Base-by-base conservation (phyloP, 1,140 invertebrate genomes). In the Heliconius melpomene region DNA sequence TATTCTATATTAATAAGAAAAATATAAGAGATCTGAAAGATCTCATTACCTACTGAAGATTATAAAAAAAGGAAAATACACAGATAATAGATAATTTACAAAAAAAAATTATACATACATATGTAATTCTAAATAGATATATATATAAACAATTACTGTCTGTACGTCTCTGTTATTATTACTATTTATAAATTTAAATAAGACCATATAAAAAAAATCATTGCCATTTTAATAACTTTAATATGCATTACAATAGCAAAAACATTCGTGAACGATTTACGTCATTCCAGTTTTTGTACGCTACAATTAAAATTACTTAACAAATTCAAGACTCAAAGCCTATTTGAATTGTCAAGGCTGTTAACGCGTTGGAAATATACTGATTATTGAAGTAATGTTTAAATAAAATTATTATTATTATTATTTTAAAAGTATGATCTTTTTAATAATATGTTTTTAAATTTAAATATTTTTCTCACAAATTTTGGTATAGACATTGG, bases 231-330 rank as follows among this genome's bases (percentile, higher is more conserved):
- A 16, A 66, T 66, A 16, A n/a, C 7, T 11, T 29, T 16, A 16
- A 11, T 11, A 26, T 60, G 57, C 57, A 60, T 9, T n/a, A 60
- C 57, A 60, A 60, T 60, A 60, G n/a, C 57, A 60, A 23, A 60
- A 60, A 60, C 26, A 54, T 32, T 29, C 23, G 20, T 40, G 20
- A 73, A 73, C 72, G 74, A 52, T 75, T 75, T 75, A 75, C 74
- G 29, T 75, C 50, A 75, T 57, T 75, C 50, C 50, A 29, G 13
- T 75, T 75, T 57, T 75, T 74, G n/a, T 66, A 66, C 26, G 60
- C 26, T 29, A 29, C 60, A 20, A 74, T 74, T 54, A 36, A 36
- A 75, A 75, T 75, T 11, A n/a, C 13, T 75, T 20, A 54, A 74
- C 16, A 46, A 46, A 74, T 18, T 57, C 50, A 74, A 74, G 16